Evolutionary conservation across 2,888 invertebrate genomes (phyloP).

Genomic region (Heliothis peltigera): DNA sequence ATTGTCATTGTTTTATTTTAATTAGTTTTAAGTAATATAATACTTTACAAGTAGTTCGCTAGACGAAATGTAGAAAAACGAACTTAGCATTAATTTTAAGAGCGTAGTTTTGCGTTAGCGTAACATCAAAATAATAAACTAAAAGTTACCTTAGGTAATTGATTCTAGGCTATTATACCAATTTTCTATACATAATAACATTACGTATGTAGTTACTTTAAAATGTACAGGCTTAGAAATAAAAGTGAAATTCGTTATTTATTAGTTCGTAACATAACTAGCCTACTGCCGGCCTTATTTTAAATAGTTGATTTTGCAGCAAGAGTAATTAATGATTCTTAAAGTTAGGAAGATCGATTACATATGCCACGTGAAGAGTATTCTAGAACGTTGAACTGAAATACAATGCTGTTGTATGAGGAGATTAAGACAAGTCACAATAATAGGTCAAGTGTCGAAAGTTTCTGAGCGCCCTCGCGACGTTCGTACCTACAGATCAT

Average conservation of each 20-base stretch:
- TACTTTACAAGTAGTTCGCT: constrained; percentile 84
- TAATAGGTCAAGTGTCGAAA: constrained; percentile 50
- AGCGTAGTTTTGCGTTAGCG: constrained; percentile 69
- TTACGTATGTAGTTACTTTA: constrained; percentile 69
- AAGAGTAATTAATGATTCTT: constrained; percentile 50
- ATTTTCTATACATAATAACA: constrained; percentile 69
- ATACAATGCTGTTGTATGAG: constrained; percentile 31
- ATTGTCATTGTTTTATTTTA: constrained; percentile 88
- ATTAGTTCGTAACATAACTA: constrained; percentile 67
- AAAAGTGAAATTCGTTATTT: constrained; percentile 76
- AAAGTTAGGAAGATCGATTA: constrained; percentile 55
- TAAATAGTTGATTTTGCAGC: constrained; percentile 56
- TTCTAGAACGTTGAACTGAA: constrained; percentile 37
- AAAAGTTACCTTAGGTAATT: constrained; percentile 69
- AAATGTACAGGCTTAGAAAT: constrained; percentile 77
- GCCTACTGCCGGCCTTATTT: constrained; percentile 61
- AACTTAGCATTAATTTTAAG: constrained; percentile 70
- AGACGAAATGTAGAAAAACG: constrained; percentile 78
- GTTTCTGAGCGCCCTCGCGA: constrained; percentile 37
- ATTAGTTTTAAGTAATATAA: constrained; percentile 77
- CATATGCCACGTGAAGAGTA: constrained; percentile 34
- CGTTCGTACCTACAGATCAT: constrained; percentile 46
- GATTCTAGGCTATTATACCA: constrained; percentile 63
- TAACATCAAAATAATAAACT: constrained; percentile 65
- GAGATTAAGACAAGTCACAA: constrained; percentile 37